These are phyloP conservation scores for Onychomys torridus DNA, from an alignment of 2,797 vertebrate species.

Conservation along the genomic window DNA sequence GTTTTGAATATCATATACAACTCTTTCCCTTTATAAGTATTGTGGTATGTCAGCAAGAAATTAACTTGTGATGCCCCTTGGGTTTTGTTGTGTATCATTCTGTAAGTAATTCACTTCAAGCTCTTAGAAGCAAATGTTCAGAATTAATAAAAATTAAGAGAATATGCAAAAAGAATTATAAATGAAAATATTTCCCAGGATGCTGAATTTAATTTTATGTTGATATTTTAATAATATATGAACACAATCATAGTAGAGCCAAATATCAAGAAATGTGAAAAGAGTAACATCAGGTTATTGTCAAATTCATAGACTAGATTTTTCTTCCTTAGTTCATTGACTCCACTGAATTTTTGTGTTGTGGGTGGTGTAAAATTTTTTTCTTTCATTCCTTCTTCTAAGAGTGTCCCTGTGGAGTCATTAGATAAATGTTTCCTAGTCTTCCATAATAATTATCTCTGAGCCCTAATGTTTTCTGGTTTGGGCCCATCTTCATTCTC, in stretches of 20 bases:
- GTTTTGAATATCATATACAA: not conserved
- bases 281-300: not conserved
- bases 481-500: conserved; percentile 63
- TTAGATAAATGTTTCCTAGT: conserved; percentile 62
- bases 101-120: not conserved
- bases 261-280: conserved; percentile 52
- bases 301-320: not conserved
- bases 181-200: not conserved
- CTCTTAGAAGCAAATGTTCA: conserved; percentile 10
- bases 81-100: not conserved
- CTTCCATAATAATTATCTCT: conserved; percentile 72
- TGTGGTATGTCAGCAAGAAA: not conserved
- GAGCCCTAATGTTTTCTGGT: conserved; percentile 64
- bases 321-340: conserved; percentile 62
- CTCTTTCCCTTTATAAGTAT: not conserved
- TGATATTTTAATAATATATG: conserved; percentile 45
- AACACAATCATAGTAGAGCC: not conserved
- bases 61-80: not conserved
- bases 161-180: conserved; percentile 19
- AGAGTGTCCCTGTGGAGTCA: conserved; percentile 61
- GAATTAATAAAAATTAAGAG: conserved; percentile 39
- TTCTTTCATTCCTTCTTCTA: conserved; percentile 44
- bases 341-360: conserved; percentile 16
- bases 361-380: conserved; percentile 44
- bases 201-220: conserved; percentile 24